These are phyloP conservation scores for Passer domesticus DNA, from an alignment of 2,113 vertebrate genomes.

Conservation along the genomic window DNA sequence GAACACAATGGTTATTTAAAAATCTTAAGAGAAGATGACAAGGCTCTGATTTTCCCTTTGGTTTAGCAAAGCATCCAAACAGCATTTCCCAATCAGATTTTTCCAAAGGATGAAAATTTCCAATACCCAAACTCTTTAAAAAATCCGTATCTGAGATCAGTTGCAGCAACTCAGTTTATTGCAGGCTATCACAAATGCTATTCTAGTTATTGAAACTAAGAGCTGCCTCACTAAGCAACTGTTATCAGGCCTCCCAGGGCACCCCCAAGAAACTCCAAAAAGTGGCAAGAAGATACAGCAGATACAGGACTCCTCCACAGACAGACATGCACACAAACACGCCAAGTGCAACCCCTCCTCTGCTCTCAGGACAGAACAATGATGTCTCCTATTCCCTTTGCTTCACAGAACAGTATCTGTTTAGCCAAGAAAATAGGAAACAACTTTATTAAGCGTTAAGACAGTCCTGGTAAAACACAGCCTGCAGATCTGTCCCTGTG, in stretches of 20 bases:
- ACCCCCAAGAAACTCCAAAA: background rate
- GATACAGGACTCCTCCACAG: fast-evolving
- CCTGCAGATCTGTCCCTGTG: background rate
- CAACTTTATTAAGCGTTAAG: background rate
- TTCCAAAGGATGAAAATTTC: background rate
- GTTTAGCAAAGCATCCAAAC: background rate
- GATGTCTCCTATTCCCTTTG: background rate
- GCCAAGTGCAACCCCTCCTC: fast-evolving
- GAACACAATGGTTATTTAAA: background rate
- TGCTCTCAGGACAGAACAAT: fast-evolving
- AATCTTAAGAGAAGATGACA: background rate
- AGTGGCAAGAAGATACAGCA: background rate
- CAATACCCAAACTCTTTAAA: background rate
- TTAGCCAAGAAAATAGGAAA: background rate
- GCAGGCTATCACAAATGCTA: background rate
- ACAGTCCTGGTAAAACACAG: background rate
- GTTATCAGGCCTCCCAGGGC: background rate
- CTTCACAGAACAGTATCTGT: background rate
- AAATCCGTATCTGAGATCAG: background rate
- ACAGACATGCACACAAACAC: fast-evolving
- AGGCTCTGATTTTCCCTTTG: background rate
- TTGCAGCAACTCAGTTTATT: background rate
- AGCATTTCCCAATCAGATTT: background rate
- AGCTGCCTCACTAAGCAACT: background rate
- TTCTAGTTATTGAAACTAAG: background rate